Evolutionary conservation across 1,140 invertebrate genomes (phyloP).

Genomic region (Cephus cinctus): DNA sequence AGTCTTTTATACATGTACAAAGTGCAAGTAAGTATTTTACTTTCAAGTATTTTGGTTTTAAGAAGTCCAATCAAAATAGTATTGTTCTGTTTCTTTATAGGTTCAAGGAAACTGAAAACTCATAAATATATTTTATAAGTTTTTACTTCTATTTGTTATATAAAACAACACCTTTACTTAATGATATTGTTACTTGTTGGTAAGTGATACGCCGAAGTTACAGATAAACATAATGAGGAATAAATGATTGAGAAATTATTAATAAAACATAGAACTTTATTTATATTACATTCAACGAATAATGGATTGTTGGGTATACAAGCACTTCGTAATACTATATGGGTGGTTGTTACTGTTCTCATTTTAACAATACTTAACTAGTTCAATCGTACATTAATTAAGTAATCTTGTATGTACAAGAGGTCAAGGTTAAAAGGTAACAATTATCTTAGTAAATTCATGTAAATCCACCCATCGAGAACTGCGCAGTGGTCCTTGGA

Average conservation of each 20-base stretch:
- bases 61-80: background rate
- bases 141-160: background rate
- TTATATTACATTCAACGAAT: constrained; percentile 50
- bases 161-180: constrained; percentile 4
- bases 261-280: constrained; percentile 53
- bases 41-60: constrained; percentile 7
- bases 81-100: constrained; percentile 56
- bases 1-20: constrained; percentile 94
- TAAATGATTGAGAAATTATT: constrained; percentile 13
- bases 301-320: constrained; percentile 40
- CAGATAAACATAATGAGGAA: too few relatives aligned
- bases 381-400: constrained; percentile 36
- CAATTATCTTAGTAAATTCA: constrained; percentile 39
- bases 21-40: constrained; percentile 77
- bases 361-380: constrained; percentile 33
- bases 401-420: constrained; percentile 44
- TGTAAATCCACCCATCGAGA: constrained; percentile 34
- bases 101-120: constrained; percentile 73
- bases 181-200: too few relatives aligned
- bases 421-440: constrained; percentile 38
- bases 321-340: constrained; percentile 38
- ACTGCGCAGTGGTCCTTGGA: constrained; percentile 39
- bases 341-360: constrained; percentile 25
- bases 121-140: constrained; percentile 41
- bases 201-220: too few relatives aligned